Evolutionary conservation across 1,140 invertebrate species (phyloP), one percentile per base, ranked within the genome.

Genomic region (Lucilia sericata): DNA sequence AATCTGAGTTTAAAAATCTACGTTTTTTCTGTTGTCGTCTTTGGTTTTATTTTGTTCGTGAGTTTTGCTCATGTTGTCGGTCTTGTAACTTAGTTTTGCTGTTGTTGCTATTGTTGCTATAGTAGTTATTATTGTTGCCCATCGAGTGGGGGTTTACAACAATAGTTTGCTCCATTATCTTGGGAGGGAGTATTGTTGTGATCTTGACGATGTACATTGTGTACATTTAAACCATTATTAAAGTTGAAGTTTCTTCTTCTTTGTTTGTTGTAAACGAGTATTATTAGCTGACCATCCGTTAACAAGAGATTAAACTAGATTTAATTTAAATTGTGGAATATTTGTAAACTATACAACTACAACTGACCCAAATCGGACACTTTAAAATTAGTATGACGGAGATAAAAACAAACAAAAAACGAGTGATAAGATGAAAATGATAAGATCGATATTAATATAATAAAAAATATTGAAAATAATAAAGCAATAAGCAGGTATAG

Each of bases 21-120:
- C 17, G 13, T 42, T 42, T 42, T 42, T 42, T 42, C 10, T n/a
- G 34, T 76, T 17, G 13, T 42, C 42, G 17, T 42, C 2, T 9
- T 76, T 76, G 30, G 74, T 76, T 76, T 30, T 30, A 42, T 76
- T 76, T 55, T 55, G 51, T 55, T 55, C 51, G 51, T 55, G 51
- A 55, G 51, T 17, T 42, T 76, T 76, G 74, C 36, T 42, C 25
- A 76, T 42, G 25, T 75, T 36, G n/a, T 76, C 74, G 74, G 19
- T 42, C 74, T 13, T 36, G 42, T 42, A 42, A 42, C 42, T 42
- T 42, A 42, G 42, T 42, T 3, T 42, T 42, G 5, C 42, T 42
- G 7, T 42, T 42, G 5, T 42, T 42, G 42, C 10, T 42, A 42
- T 42, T 42, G 42, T 42, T 42, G 42, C 10, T 42, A 10, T 42